Percentiles rank a stretch among this genome's conserved stretches.
Conservation (phyloP, 2,113 vertebrate genomes). For the Pseudorhombus dupliciocellatus region DNA sequence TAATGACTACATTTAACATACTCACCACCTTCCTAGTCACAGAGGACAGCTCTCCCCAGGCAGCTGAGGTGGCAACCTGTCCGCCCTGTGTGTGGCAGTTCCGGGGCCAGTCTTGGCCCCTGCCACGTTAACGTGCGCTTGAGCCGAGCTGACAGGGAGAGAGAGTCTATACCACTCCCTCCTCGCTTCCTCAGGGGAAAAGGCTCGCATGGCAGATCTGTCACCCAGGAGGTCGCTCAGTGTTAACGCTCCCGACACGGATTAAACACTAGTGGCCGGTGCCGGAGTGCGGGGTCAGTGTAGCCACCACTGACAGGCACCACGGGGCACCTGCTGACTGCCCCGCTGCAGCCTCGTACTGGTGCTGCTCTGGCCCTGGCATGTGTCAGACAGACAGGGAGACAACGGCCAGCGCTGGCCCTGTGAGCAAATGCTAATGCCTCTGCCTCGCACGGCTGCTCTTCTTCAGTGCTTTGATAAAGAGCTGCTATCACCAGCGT, state of each 20-base stretch:
- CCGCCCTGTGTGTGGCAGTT: slow-evolving; percentile 65
- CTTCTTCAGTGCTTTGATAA: slow-evolving; percentile 54
- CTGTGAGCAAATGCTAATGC: slow-evolving; percentile 71
- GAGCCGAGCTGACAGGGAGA: slow-evolving; percentile 79
- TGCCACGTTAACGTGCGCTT: slow-evolving; percentile 65
- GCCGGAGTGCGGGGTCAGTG: slow-evolving; percentile 84
- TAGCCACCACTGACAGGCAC: slow-evolving; percentile 87
- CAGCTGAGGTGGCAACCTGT: slow-evolving; percentile 69
- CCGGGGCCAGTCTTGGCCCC: slow-evolving; percentile 61
- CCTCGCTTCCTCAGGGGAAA: slow-evolving; percentile 70
- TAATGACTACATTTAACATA: slow-evolving; percentile 69
- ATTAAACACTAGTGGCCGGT: slow-evolving; percentile 90
- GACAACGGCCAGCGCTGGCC: slow-evolving; percentile 60
- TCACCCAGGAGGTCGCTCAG: slow-evolving; percentile 90
- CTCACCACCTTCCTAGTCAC: slow-evolving; percentile 67
- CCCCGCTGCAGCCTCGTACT: slow-evolving; percentile 58
- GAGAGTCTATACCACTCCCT: slow-evolving; percentile 67
- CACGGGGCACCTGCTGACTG: slow-evolving; percentile 70
- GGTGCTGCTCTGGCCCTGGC: slow-evolving; percentile 64
- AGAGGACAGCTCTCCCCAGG: slow-evolving; percentile 76
- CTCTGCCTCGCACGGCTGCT: slow-evolving; percentile 49
- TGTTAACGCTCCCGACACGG: slow-evolving; percentile 94
- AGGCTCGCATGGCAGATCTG: slow-evolving; percentile 91
- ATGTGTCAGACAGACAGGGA: slow-evolving; percentile 70
- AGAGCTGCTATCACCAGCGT: slow-evolving; percentile 45